phyloP scores from a whole-genome alignment of 2,797 vertebrate genomes.

The Enteromius treurensis region DNA sequence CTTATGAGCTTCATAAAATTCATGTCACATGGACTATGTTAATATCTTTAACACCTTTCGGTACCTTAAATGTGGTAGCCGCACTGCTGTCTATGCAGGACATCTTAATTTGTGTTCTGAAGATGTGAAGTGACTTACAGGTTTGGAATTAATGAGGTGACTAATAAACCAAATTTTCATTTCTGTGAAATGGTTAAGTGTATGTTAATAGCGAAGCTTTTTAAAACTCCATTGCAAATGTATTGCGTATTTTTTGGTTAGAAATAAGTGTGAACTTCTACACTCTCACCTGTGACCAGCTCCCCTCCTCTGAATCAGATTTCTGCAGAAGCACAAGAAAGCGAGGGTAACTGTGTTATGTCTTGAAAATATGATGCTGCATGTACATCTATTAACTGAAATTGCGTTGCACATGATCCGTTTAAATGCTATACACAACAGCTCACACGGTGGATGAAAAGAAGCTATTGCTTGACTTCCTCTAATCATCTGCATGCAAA shows the following conservation, averaged over 20 bases:
- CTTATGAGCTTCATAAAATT: neutral
- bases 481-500: neutral
- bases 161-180: neutral
- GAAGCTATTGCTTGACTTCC: neutral
- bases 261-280: neutral
- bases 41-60: neutral
- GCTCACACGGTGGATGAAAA: neutral
- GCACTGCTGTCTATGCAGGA: neutral
- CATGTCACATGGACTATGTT: neutral
- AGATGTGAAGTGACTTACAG: neutral
- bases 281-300: slow-evolving; percentile 94
- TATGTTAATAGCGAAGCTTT: neutral
- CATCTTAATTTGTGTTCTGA: neutral
- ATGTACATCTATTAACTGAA: neutral
- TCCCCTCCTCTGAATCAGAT: slow-evolving; percentile 93
- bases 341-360: neutral
- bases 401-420: neutral
- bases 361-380: neutral
- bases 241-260: neutral
- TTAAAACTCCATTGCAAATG: neutral
- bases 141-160: neutral
- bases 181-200: neutral
- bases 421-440: neutral
- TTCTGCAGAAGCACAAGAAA: slow-evolving; percentile 79
- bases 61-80: neutral